Conservation (phyloP, 2,113 vertebrate genomes). For the Takifugu flavidus region DNA sequence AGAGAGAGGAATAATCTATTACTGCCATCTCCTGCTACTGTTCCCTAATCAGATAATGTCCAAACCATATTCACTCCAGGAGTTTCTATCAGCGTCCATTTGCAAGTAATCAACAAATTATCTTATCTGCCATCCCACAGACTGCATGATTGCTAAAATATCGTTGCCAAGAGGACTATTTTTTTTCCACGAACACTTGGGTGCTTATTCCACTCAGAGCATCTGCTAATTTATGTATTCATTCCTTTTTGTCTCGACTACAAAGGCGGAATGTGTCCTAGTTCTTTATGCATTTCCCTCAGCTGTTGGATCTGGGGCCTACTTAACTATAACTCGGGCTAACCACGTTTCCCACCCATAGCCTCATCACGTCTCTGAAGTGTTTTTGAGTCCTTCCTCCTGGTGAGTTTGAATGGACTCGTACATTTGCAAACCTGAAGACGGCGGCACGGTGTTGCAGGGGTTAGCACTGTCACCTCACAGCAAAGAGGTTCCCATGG, state of each 20-base stretch:
- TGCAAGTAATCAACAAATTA: slow-evolving; percentile 50
- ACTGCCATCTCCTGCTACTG: slow-evolving; percentile 20
- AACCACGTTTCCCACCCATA: slow-evolving; percentile 24
- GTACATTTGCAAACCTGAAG: no score
- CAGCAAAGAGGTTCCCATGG: no score
- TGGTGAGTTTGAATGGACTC: background rate
- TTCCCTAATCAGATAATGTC: slow-evolving; percentile 54
- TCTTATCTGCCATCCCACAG: slow-evolving; percentile 41
- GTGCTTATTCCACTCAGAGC: slow-evolving; percentile 50
- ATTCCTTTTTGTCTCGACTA: slow-evolving; percentile 74
- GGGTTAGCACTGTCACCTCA: slow-evolving; percentile 15
- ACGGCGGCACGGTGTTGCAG: no score
- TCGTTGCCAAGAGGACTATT: slow-evolving; percentile 44
- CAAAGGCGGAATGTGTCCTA: slow-evolving; percentile 64
- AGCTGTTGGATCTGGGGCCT: slow-evolving; percentile 39
- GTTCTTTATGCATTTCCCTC: slow-evolving; percentile 61
- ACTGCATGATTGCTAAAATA: slow-evolving; percentile 30
- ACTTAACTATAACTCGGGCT: slow-evolving; percentile 26
- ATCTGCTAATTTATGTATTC: slow-evolving; percentile 72
- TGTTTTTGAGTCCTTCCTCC: slow-evolving; percentile 1
- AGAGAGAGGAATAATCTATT: background rate
- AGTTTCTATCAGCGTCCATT: slow-evolving; percentile 25
- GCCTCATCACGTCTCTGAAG: slow-evolving; percentile 12
- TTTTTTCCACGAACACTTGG: slow-evolving; percentile 35
- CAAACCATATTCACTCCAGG: slow-evolving; percentile 30